These are phyloP conservation scores for Apodemia zela DNA, from an alignment of 2,888 invertebrate species.

Conservation along the genomic window DNA sequence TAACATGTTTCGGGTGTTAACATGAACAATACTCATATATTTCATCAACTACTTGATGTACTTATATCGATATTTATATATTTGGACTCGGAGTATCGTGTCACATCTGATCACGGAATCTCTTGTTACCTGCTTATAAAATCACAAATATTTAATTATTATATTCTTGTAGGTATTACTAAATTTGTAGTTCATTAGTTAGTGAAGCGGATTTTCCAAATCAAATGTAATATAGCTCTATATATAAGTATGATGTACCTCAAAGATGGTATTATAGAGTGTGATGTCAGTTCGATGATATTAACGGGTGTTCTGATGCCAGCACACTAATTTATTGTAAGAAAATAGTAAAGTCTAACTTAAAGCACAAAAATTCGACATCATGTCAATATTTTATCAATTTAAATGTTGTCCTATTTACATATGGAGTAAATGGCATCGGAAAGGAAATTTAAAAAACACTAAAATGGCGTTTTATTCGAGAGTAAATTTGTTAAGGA, in stretches of 20 bases:
- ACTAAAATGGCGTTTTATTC: no score
- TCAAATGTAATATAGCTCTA: conserved; percentile 17
- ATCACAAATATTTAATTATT: conserved; percentile 20
- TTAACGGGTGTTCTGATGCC: conserved; percentile 34
- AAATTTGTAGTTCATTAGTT: conserved; percentile 26
- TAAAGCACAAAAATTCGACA: not conserved
- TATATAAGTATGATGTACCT: conserved; percentile 21
- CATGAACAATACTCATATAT: conserved; percentile 16
- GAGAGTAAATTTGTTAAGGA: no score
- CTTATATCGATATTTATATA: conserved; percentile 26
- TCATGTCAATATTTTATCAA: not conserved
- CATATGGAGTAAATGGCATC: no score
- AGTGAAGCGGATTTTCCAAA: conserved; percentile 16
- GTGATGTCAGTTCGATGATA: conserved; percentile 26
- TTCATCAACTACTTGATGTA: conserved; percentile 30
- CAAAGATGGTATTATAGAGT: conserved; percentile 23
- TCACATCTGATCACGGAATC: conserved; percentile 42
- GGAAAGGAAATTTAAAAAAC: no score
- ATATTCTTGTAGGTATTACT: conserved; percentile 19
- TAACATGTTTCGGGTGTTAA: not conserved
- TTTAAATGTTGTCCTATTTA: not conserved
- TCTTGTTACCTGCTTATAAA: conserved; percentile 28
- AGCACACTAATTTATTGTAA: conserved; percentile 10
- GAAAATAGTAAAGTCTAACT: not conserved
- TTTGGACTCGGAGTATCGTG: conserved; percentile 28